Conservation (phyloP, 2,888 invertebrate genomes). For the Rosalia funebris region DNA sequence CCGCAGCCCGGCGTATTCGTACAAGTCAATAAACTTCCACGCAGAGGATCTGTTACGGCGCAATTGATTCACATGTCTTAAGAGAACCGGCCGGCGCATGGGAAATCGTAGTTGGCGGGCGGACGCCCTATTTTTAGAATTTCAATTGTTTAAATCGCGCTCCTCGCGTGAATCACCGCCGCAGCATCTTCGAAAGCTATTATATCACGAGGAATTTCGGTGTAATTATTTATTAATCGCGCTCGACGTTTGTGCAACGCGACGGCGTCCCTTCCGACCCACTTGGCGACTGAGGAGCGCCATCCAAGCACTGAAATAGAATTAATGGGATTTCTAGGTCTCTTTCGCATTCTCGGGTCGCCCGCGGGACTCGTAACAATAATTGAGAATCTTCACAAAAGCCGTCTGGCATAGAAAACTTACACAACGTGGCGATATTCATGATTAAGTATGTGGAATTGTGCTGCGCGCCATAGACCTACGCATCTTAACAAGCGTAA, state of each 20-base stretch:
- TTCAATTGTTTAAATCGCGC: not conserved
- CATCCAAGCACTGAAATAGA: not conserved
- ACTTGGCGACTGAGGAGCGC: not conserved
- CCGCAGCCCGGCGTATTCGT: not conserved
- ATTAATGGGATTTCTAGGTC: no score
- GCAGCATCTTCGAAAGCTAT: not conserved
- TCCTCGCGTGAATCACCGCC: not conserved
- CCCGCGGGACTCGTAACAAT: no score
- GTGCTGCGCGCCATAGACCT: no score
- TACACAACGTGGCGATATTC: no score
- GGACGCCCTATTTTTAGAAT: not conserved
- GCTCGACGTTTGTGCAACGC: not conserved
- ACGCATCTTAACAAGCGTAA: no score
- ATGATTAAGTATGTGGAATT: no score
- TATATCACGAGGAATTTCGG: not conserved
- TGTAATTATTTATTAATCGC: not conserved
- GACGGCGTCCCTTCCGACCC: not conserved
- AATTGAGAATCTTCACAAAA: no score
- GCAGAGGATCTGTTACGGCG: not conserved
- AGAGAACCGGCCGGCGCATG: not conserved
- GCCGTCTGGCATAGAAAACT: no score
- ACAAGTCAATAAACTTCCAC: not conserved
- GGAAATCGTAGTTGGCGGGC: not conserved
- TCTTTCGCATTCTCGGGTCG: no score
- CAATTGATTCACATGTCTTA: not conserved